Percentiles rank a stretch among this genome's conserved stretches.
Conservation (phyloP, 2,113 vertebrate species). For the Glaucidium brasilianum region DNA sequence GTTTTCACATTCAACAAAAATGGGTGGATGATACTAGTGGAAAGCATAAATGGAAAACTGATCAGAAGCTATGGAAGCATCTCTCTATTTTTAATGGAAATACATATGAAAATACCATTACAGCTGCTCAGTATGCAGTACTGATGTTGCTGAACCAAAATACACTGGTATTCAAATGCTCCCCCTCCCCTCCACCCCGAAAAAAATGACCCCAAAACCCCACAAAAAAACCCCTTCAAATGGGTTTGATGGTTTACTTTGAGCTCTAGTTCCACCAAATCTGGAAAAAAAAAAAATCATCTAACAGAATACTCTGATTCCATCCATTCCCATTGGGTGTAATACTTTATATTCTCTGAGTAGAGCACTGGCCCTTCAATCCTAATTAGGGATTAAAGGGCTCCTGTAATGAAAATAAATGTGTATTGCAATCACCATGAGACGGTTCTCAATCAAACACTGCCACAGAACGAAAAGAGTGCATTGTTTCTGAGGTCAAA, state of each 20-base stretch:
- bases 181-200: no score
- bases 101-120: background rate
- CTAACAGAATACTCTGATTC: background rate
- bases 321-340: background rate
- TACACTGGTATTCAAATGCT: background rate
- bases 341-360: fast-evolving
- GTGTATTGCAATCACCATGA: background rate
- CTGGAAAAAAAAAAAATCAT: background rate
- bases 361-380: background rate
- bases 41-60: background rate
- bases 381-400: background rate
- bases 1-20: background rate
- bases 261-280: background rate
- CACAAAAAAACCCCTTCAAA: background rate
- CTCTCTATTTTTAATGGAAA: slow-evolving; percentile 3
- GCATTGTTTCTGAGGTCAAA: background rate
- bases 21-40: background rate
- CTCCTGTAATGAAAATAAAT: background rate
- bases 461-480: background rate
- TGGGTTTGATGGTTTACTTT: background rate
- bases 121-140: background rate
- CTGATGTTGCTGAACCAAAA: background rate
- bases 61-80: background rate
- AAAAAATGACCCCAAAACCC: no score
- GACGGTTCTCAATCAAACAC: background rate